These are phyloP conservation scores for Nipponacmea schrenckii DNA, from an alignment of 2,888 invertebrate species.

Conservation along the genomic window DNA sequence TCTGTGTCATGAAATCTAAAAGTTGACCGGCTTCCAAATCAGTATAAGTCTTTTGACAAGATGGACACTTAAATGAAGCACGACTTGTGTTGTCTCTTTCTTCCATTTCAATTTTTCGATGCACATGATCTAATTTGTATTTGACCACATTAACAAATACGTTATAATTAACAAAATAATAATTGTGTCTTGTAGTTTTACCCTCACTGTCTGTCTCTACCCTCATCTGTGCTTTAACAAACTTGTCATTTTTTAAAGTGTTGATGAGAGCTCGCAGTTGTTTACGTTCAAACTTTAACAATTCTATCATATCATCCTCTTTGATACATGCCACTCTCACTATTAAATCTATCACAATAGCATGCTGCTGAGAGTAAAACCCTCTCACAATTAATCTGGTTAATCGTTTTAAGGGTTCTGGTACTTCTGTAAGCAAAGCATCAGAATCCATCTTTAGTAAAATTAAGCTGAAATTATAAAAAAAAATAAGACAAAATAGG, in stretches of 20 bases:
- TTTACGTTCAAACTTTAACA: conserved; percentile 90
- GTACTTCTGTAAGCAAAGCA: conserved; percentile 81
- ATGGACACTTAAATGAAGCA: conserved; percentile 93
- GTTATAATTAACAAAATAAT: conserved; percentile 93
- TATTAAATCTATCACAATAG: conserved; percentile 93
- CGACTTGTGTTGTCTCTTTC: conserved; percentile 94
- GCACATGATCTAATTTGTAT: conserved; percentile 95
- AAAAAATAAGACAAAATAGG: neutral
- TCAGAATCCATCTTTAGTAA: conserved; percentile 56
- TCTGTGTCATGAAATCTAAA: conserved; percentile 55
- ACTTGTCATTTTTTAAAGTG: conserved; percentile 86
- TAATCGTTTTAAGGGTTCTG: conserved; percentile 87
- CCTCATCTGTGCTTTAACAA: conserved; percentile 77
- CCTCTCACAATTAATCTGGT: conserved; percentile 91
- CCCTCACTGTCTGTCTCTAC: conserved; percentile 96
- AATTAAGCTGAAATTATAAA: neutral
- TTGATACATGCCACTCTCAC: conserved; percentile 88
- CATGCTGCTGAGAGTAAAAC: conserved; percentile 93
- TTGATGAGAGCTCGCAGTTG: conserved; percentile 87
- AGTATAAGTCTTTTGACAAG: conserved; percentile 92
- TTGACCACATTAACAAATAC: conserved; percentile 96
- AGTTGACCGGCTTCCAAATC: conserved; percentile 82
- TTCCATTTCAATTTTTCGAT: conserved; percentile 93
- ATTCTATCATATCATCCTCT: conserved; percentile 78
- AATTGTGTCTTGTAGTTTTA: conserved; percentile 94